Percentiles rank a stretch among this genome's conserved stretches.
These are phyloP conservation scores for Micromys minutus DNA, from an alignment of 2,113 vertebrate species.

Conservation along the genomic window DNA sequence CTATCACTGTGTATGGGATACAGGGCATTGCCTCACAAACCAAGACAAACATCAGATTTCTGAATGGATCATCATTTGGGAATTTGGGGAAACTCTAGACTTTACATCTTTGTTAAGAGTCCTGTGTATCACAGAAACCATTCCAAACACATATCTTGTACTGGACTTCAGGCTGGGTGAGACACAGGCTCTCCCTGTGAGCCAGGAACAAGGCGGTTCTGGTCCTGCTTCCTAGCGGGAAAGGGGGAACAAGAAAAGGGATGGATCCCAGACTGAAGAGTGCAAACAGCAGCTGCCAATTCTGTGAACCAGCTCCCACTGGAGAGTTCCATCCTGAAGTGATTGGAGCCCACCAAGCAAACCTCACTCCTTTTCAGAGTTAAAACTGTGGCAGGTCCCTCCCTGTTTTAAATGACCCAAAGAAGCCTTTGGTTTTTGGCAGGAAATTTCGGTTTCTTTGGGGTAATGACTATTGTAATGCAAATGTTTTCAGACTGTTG, in stretches of 20 bases:
- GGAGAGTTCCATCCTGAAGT: not conserved
- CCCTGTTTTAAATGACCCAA: not conserved
- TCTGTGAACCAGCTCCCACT: not conserved
- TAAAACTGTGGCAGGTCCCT: rapidly evolving
- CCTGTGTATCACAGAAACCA: not conserved
- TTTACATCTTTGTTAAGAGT: conserved; percentile 3
- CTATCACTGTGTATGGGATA: not conserved
- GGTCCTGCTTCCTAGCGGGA: not conserved
- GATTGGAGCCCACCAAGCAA: not conserved
- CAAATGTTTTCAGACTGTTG: not conserved
- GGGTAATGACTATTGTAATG: not conserved
- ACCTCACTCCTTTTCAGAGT: not conserved
- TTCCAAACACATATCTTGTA: not conserved
- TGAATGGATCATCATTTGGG: conserved; percentile 20
- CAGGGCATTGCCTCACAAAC: conserved; percentile 10
- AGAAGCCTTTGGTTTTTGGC: not conserved
- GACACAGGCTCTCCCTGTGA: not conserved
- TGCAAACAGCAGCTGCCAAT: not conserved
- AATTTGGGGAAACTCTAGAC: conserved; percentile 47
- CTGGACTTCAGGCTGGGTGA: not conserved
- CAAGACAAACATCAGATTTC: not conserved
- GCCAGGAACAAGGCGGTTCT: not conserved
- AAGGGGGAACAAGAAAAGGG: not conserved
- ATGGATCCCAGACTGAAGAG: not conserved
- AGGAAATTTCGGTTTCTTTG: not conserved